A percentile compares a stretch with the other conserved stretches of the same genome.
phyloP scores from a whole-genome alignment of 2,113 vertebrate species.

The Notarius quadriscutis region DNA sequence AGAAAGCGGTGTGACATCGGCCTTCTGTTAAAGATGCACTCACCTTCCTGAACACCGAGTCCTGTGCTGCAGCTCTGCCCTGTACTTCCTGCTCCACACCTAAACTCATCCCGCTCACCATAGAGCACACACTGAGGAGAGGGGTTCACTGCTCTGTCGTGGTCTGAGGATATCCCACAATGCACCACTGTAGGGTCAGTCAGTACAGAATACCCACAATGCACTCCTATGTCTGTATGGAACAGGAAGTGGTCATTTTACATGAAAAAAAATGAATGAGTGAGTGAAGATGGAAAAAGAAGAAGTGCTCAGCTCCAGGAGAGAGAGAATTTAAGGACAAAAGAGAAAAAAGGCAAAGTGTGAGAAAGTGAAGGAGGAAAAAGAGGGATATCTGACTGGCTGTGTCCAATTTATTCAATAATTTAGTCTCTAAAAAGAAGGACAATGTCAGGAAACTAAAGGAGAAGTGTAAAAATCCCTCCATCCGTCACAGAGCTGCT shows the following conservation, averaged over 20 bases:
- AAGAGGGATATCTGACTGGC: not conserved
- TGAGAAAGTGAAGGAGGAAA: not conserved
- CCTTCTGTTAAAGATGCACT: not conserved
- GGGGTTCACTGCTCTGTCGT: not conserved
- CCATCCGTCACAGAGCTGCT: constrained; percentile 21
- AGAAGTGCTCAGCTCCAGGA: not conserved
- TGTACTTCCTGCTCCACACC: not conserved
- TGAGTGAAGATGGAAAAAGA: not conserved
- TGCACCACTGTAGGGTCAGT: not conserved
- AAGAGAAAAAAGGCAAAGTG: not conserved
- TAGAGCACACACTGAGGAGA: not conserved
- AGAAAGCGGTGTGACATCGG: not conserved
- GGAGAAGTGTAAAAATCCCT: constrained; percentile 26
- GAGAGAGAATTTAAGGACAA: not conserved
- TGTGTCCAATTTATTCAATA: not conserved
- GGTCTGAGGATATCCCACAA: not conserved
- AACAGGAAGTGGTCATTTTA: not conserved
- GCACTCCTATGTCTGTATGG: not conserved
- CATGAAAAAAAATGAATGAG: not conserved
- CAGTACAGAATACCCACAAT: not conserved
- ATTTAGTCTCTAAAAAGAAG: constrained; percentile 14
- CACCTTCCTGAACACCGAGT: not conserved
- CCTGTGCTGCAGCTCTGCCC: not conserved
- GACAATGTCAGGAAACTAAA: not conserved
- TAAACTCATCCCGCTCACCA: not conserved